Base-by-base conservation (phyloP, 2,888 invertebrate genomes). In the Phengaris arion region DNA sequence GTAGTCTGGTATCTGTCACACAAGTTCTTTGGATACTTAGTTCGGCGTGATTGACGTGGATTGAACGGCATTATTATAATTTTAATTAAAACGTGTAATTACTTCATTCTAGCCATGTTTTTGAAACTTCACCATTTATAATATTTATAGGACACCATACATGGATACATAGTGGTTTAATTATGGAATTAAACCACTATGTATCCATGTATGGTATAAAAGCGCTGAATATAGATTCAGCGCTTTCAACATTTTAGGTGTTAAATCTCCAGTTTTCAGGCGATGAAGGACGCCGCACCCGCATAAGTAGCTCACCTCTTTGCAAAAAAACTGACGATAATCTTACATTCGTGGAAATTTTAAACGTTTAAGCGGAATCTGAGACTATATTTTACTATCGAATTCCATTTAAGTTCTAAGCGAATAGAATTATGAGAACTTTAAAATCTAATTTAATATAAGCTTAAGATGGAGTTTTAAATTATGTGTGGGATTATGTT, bases 241-340 rank as follows among this genome's bases (percentile, higher is more conserved):
- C 72, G 68, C 76, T 79, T 76, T 74, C 76, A 69, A 77, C 77
- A 77, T 77, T 79, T 80, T 79, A 78, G 76, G 78, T 80, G 80
- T 81, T 78, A 82, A 86, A 83, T 79, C 79, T 77, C 80, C 77
- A 76, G 80, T 82, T 77, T 80, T 81, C 81, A 82, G 79, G 74
- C 74, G 59, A 70, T 68, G 52, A 74, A 22, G 74, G 69, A 68
- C 74, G 68, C 55, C 75, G 74, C 77, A 77, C 73, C 75, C 76
- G 75, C 72, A 76, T 79, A 81, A 83, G 81, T 81, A 80, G 75
- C 78, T 76, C 76, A 78, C 79, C 79, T 82, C 82, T 79, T 81
- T 83, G 82, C 81, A 80, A 85, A 84, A 81, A 79, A 79, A 79
- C 77, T 79, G 76, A 76, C 74, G 76, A 78, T 76, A 81, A 81